A percentile compares a stretch with the other conserved stretches of the same genome.
These are phyloP conservation scores for Pseudolaguvia tuberculata DNA, from an alignment of 2,113 vertebrate species.

Conservation along the genomic window DNA sequence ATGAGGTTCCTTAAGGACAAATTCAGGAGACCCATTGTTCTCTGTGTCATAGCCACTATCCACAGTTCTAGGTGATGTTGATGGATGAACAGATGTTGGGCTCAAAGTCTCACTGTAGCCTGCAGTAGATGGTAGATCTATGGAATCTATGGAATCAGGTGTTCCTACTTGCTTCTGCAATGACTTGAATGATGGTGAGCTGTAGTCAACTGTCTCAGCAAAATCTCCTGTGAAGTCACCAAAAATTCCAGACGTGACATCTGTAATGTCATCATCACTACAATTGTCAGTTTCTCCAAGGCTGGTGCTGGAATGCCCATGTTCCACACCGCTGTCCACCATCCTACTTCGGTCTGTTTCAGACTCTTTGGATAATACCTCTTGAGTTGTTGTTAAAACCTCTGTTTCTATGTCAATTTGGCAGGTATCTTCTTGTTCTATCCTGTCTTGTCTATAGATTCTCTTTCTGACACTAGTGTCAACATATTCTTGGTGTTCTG, in stretches of 20 bases:
- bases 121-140: constrained; percentile 76
- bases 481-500: constrained; percentile 51
- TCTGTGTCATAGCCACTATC: constrained; percentile 97
- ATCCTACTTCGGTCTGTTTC: constrained; percentile 57
- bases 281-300: constrained; percentile 69
- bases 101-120: constrained; percentile 76
- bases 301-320: constrained; percentile 63
- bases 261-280: constrained; percentile 74
- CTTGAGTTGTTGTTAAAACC: constrained; percentile 41
- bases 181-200: constrained; percentile 65
- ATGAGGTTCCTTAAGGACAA: constrained; percentile 82
- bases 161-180: constrained; percentile 83
- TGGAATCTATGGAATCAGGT: constrained; percentile 80
- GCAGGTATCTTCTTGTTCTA: constrained; percentile 29
- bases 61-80: constrained; percentile 77
- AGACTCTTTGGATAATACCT: constrained; percentile 55
- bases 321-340: constrained; percentile 58
- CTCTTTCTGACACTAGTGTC: constrained; percentile 33
- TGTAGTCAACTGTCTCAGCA: constrained; percentile 60
- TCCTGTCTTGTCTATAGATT: neutral
- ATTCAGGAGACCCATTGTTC: constrained; percentile 92
- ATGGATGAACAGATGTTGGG: constrained; percentile 58
- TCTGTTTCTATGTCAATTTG: constrained; percentile 48
- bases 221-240: constrained; percentile 63
- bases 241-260: constrained; percentile 78